A percentile compares a stretch with the other conserved stretches of the same genome.
Conservation (phyloP, 2,113 vertebrate species). For the rabbit (Oryctolagus cuniculus) region mOryCun1.1 NC_091441.1:2554001-2554500, state of each 20-base stretch:
- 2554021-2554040: neutral
- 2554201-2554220: neutral
- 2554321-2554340: slow-evolving; percentile 73
- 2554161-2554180: neutral
- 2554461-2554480: neutral
- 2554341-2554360: slow-evolving; percentile 72
- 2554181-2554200: neutral
- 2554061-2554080: neutral
- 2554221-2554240: neutral
- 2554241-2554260: neutral
- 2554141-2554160: neutral
- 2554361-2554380: slow-evolving; percentile 71
- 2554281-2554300: slow-evolving; percentile 78
- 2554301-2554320: slow-evolving; percentile 21
- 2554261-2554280: slow-evolving; percentile 70
- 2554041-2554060: neutral
- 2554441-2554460: slow-evolving; percentile 65
- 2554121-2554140: neutral
- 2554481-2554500: slow-evolving; percentile 68
- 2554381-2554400: slow-evolving; percentile 80
- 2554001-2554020: neutral
- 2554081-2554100: neutral
- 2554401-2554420: slow-evolving; percentile 59
- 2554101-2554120: neutral
- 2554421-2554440: slow-evolving; percentile 73